Conservation (phyloP, 2,113 vertebrate species). For the Glaucomys volans region DNA sequence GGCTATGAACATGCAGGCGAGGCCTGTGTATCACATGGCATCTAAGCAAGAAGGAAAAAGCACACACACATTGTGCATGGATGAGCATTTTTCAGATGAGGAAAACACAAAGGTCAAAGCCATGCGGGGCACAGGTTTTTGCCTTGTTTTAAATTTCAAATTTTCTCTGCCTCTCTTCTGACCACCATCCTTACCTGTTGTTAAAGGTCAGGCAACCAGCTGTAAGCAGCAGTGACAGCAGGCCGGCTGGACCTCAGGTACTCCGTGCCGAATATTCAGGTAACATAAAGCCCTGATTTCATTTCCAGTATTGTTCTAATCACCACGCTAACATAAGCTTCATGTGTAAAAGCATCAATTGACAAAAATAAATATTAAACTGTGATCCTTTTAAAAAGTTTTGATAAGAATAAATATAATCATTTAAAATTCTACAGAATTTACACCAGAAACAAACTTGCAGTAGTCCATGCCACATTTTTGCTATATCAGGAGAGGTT, state of each 20-base stretch:
- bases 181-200: neutral
- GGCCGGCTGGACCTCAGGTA: neutral
- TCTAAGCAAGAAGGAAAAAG: neutral
- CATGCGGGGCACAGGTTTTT: neutral
- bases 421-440: constrained; percentile 64
- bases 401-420: constrained; percentile 23
- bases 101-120: neutral
- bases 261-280: neutral
- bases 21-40: neutral
- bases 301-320: neutral
- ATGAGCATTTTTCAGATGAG: neutral
- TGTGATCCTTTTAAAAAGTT: neutral
- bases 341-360: neutral
- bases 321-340: neutral
- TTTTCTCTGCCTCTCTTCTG: neutral
- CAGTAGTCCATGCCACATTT: constrained; percentile 64
- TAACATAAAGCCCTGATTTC: no score
- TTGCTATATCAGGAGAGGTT: constrained; percentile 81
- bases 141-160: neutral
- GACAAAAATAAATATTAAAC: constrained; percentile 61
- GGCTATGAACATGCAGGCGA: neutral
- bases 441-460: constrained; percentile 44
- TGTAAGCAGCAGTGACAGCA: neutral
- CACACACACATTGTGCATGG: neutral
- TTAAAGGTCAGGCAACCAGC: neutral